A percentile compares a stretch with the other conserved stretches of the same genome.
Evolutionary conservation across 2,797 vertebrate genomes (phyloP).

Genomic region (Todus mexicanus): DNA sequence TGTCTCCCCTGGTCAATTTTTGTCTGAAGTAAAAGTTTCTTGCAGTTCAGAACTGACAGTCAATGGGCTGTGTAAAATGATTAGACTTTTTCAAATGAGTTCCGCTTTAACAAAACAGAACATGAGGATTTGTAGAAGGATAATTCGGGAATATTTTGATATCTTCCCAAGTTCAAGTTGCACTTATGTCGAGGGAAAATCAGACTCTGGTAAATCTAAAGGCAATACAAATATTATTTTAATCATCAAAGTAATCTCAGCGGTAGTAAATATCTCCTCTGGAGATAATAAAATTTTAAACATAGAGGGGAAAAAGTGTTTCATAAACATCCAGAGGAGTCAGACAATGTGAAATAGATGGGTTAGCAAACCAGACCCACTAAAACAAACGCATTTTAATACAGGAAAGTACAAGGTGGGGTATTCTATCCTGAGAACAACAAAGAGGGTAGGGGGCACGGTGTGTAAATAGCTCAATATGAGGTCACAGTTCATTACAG

Average conservation of each 20-base stretch:
- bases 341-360: neutral
- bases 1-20: neutral
- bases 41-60: neutral
- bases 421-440: neutral
- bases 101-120: neutral
- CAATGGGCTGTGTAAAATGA: accelerated
- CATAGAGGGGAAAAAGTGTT: neutral
- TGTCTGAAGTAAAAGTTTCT: neutral
- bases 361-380: neutral
- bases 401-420: neutral
- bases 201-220: neutral
- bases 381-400: neutral
- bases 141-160: neutral
- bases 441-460: neutral
- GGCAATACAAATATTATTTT: neutral
- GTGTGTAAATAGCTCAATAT: neutral
- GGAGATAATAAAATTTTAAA: neutral
- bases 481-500: neutral
- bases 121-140: neutral
- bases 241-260: neutral
- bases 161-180: neutral
- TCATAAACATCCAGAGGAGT: neutral
- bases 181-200: neutral
- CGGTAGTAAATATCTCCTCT: neutral
- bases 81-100: neutral